Percentiles rank a stretch among this genome's conserved stretches.
These are phyloP conservation scores for Lepidurus couesii DNA, from an alignment of 1,140 invertebrate genomes.

Conservation along the genomic window DNA sequence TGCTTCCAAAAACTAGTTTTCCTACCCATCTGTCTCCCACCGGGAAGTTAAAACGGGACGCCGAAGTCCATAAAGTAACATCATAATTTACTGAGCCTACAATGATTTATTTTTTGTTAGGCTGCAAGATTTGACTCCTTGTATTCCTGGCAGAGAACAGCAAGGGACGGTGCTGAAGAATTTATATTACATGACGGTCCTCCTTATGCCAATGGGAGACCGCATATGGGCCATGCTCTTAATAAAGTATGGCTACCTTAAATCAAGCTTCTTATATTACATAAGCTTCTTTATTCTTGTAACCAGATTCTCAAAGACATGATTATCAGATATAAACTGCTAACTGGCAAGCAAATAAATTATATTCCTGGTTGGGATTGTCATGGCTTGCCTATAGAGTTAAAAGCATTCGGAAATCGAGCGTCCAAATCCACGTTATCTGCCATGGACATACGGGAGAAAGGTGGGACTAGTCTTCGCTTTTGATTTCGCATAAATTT, in stretches of 20 bases:
- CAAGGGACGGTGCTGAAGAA: slow-evolving; percentile 55
- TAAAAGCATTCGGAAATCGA: slow-evolving; percentile 64
- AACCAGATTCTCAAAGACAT: slow-evolving; percentile 91
- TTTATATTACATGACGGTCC: slow-evolving; percentile 97
- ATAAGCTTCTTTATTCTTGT: slow-evolving; percentile 28
- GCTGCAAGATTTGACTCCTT: slow-evolving; percentile 64
- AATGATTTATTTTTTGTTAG: slow-evolving; percentile 47
- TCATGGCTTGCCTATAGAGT: slow-evolving; percentile 96
- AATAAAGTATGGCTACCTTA: slow-evolving; percentile 69
- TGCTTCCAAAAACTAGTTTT: slow-evolving; percentile 64
- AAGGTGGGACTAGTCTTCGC: slow-evolving; percentile 50
- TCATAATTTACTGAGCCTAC: slow-evolving; percentile 27
- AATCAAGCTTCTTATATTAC: not conserved
- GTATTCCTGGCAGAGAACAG: slow-evolving; percentile 75
- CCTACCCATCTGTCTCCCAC: slow-evolving; percentile 52
- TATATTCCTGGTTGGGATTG: slow-evolving; percentile 98
- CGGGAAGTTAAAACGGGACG: slow-evolving; percentile 55
- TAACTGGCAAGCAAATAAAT: slow-evolving; percentile 72
- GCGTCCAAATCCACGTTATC: slow-evolving; percentile 46
- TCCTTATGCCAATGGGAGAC: slow-evolving; percentile 94
- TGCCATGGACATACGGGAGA: slow-evolving; percentile 60
- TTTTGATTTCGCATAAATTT: slow-evolving; percentile 7
- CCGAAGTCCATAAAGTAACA: slow-evolving; percentile 52
- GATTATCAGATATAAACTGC: slow-evolving; percentile 70
- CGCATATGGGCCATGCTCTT: slow-evolving; percentile 96